phyloP scores from a whole-genome alignment of 2,888 invertebrate genomes.

The Neoascia interrupta region DNA sequence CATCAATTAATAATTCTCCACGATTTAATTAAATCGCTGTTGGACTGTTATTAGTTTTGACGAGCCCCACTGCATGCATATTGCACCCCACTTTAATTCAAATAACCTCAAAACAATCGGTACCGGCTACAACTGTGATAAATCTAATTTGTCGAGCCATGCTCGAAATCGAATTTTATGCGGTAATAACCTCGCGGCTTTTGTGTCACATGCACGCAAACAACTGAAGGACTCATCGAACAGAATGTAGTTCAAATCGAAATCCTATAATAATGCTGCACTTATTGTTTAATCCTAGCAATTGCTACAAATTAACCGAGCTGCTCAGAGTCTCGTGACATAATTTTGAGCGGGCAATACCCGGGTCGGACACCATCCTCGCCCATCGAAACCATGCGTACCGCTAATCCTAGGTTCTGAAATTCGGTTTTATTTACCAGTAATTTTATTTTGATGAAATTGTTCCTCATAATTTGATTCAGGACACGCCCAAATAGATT shows the following conservation, averaged over 20 bases:
- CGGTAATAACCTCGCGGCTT: constrained; percentile 61
- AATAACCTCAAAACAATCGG: constrained; percentile 57
- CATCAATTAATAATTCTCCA: constrained; percentile 60
- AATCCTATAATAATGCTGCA: constrained; percentile 35
- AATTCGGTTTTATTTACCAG: constrained; percentile 58
- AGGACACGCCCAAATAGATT: constrained; percentile 45
- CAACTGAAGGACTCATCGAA: constrained; percentile 6
- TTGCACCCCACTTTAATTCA: constrained; percentile 50
- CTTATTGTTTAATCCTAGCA: constrained; percentile 29
- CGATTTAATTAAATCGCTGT: constrained; percentile 57
- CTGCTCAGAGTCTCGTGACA: constrained; percentile 43
- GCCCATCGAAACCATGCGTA: constrained; percentile 23
- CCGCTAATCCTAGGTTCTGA: constrained; percentile 51
- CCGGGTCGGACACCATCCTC: background rate
- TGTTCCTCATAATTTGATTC: constrained; percentile 63
- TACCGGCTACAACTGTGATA: constrained; percentile 63
- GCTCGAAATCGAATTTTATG: constrained; percentile 60
- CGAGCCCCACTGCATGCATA: no score
- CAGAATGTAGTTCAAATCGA: constrained; percentile 45
- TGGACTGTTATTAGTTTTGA: constrained; percentile 40
- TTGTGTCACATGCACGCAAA: constrained; percentile 16
- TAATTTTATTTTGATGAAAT: constrained; percentile 67
- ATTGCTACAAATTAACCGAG: constrained; percentile 45
- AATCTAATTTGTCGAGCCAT: constrained; percentile 61
- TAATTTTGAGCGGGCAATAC: constrained; percentile 32